phyloP scores from a whole-genome alignment of 2,113 vertebrate genomes.

The Leucosticte australis region DNA sequence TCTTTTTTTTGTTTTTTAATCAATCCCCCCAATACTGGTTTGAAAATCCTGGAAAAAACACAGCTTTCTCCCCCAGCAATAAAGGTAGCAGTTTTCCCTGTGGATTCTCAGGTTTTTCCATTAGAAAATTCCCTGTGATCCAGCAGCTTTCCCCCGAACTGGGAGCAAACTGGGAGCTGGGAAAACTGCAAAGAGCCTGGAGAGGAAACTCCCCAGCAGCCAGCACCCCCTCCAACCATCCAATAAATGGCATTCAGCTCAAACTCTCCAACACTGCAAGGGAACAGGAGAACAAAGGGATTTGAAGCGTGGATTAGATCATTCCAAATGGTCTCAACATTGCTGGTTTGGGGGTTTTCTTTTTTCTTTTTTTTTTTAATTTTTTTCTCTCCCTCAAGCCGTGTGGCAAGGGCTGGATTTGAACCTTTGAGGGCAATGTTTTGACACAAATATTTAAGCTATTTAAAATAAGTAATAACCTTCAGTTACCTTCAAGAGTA shows the following conservation, averaged over 20 bases:
- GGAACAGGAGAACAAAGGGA: conserved; percentile 57
- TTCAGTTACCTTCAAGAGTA: conserved; percentile 59
- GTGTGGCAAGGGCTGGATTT: conserved; percentile 43
- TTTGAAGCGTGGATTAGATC: conserved; percentile 51
- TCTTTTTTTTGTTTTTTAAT: background rate
- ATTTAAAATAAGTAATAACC: conserved; percentile 65
- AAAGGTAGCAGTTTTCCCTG: background rate
- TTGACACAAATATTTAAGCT: conserved; percentile 71
- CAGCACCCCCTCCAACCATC: conserved; percentile 23
- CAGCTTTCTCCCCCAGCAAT: background rate
- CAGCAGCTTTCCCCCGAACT: background rate
- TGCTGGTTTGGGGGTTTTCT: background rate
- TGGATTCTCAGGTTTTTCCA: background rate
- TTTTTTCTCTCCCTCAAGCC: background rate
- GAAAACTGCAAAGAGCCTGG: background rate
- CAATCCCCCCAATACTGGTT: background rate
- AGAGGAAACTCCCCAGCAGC: conserved; percentile 23
- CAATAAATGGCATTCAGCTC: conserved; percentile 50
- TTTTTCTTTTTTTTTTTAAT: background rate
- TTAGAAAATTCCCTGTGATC: background rate
- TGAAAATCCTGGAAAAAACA: conserved; percentile 5
- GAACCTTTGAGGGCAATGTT: conserved; percentile 61
- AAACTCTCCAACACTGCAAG: conserved; percentile 14
- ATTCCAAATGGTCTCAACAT: conserved; percentile 44
- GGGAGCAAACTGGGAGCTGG: background rate